Conservation (phyloP, 1,140 invertebrate species). For the Magallana angulata region DNA sequence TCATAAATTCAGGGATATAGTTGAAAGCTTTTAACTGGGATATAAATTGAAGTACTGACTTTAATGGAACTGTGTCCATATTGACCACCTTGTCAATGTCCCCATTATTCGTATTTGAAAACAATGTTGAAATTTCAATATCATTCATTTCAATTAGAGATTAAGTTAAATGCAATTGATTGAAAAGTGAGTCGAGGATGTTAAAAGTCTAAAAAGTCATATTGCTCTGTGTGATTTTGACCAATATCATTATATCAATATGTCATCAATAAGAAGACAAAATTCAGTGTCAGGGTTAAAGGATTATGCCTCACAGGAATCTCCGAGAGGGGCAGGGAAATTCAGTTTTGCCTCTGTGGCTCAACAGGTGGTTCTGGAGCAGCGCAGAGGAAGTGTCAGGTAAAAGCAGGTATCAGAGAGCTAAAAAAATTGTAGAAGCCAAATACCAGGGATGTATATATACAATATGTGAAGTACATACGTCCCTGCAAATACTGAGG, state of each 20-base stretch:
- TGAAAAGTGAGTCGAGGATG: background rate
- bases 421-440: no score
- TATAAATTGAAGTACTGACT: background rate
- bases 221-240: background rate
- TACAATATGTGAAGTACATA: no score
- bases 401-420: background rate
- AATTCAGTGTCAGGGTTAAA: background rate
- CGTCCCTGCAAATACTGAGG: no score
- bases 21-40: background rate
- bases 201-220: background rate
- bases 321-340: background rate
- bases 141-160: no score
- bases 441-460: no score
- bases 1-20: constrained; percentile 2
- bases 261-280: background rate
- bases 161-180: background rate
- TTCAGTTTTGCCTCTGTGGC: constrained; percentile 31
- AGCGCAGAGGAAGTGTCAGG: background rate
- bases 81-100: background rate
- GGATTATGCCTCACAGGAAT: constrained; percentile 15
- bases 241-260: background rate
- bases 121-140: background rate
- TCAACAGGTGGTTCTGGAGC: constrained; percentile 24
- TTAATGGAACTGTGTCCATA: background rate
- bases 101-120: background rate